A percentile compares a stretch with the other conserved stretches of the same genome.
Evolutionary conservation across 2,888 invertebrate genomes (phyloP).

Genomic region (Hydrotaea diabolus): DNA sequence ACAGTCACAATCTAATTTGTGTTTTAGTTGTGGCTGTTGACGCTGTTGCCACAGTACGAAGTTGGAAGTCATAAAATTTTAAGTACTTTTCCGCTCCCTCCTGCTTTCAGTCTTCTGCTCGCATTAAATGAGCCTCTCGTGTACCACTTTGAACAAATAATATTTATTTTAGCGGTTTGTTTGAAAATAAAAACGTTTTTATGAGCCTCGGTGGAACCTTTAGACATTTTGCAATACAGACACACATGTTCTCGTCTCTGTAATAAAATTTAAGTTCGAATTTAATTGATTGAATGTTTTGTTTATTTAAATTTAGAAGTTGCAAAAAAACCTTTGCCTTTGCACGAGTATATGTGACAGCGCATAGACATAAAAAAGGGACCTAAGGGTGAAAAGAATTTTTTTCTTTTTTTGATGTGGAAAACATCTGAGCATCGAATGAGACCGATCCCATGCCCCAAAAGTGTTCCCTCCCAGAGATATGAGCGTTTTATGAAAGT

Average conservation of each 20-base stretch:
- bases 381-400: too few relatives aligned
- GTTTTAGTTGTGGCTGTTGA: neutral
- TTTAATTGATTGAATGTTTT: slow-evolving; percentile 53
- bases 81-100: slow-evolving; percentile 14
- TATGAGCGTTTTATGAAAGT: too few relatives aligned
- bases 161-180: slow-evolving; percentile 12
- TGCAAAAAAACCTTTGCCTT: too few relatives aligned
- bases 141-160: slow-evolving; percentile 39
- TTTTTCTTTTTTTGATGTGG: too few relatives aligned
- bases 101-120: neutral
- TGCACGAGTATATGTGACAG: too few relatives aligned
- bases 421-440: too few relatives aligned
- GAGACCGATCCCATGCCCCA: too few relatives aligned
- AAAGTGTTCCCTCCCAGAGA: too few relatives aligned
- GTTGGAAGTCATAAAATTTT: slow-evolving; percentile 43
- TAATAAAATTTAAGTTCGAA: slow-evolving; percentile 42
- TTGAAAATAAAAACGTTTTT: slow-evolving; percentile 37
- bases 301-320: neutral
- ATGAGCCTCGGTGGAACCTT: slow-evolving; percentile 51
- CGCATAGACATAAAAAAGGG: too few relatives aligned
- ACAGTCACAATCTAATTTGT: neutral
- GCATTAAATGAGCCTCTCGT: slow-evolving; percentile 42
- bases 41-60: neutral
- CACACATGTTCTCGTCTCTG: slow-evolving; percentile 23
- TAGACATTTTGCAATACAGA: neutral